Conservation (phyloP, 1,140 invertebrate genomes). For the Apis laboriosa region DNA sequence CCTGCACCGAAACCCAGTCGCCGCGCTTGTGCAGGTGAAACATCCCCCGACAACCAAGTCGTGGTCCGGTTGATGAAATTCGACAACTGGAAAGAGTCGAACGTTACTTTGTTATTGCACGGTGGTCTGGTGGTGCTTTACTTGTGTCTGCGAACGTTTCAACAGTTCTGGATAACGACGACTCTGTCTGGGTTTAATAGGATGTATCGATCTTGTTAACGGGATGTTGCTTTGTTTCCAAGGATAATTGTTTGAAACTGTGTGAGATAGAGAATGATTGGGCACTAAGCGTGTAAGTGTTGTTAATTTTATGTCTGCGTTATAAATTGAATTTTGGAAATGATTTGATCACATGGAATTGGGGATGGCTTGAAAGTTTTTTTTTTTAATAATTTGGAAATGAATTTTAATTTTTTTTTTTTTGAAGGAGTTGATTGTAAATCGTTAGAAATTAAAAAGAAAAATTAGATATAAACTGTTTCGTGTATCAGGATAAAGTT, state of each 20-base stretch:
- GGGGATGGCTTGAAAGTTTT: too few species aligned
- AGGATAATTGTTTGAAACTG: not conserved
- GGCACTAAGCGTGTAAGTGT: not conserved
- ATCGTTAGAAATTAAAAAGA: too few species aligned
- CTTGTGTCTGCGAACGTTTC: not conserved
- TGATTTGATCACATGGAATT: too few species aligned
- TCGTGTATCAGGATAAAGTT: too few species aligned
- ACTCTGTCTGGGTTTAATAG: not conserved
- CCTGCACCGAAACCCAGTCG: slow-evolving; percentile 35
- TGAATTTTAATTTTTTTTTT: too few species aligned
- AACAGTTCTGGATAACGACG: not conserved
- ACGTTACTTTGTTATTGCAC: slow-evolving; percentile 33
- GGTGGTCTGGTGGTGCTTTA: not conserved
- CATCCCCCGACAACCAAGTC: slow-evolving; percentile 43
- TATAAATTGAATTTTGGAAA: not conserved
- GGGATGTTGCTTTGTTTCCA: not conserved
- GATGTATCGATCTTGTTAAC: not conserved
- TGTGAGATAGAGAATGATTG: not conserved
- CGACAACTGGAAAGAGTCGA: slow-evolving; percentile 53
- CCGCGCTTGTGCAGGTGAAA: slow-evolving; percentile 50
- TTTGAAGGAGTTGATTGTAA: too few species aligned
- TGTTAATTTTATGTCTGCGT: not conserved
- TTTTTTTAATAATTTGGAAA: too few species aligned
- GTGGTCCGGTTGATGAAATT: slow-evolving; percentile 55
- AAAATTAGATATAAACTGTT: too few species aligned